Base-by-base conservation (phyloP, 92 coral and sea anemone genomes). In the Paragorgia papillata region DNA sequence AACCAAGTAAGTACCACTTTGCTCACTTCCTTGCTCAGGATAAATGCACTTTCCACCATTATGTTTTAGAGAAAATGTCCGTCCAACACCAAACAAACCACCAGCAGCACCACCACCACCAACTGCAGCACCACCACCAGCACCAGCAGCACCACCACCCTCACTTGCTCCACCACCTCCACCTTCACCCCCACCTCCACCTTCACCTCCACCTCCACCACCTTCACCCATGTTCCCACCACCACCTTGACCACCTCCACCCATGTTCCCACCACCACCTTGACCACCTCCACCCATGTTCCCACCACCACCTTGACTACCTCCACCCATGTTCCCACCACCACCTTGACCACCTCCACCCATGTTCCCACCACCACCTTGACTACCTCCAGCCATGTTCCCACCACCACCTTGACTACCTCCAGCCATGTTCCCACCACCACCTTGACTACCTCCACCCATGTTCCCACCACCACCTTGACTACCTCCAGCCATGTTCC, bases 11-110 rank as follows among this genome's bases (percentile, higher is more conserved):
- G 37, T 31, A 49, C 17, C 30, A 6, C 37, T 64, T 22, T 53
- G 9, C 4, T 15, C 25, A 0, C 15, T 1, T 14, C 71, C 54
- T 0, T 53, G 19, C 48, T 34, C 37, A 19, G 71, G 71, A 35
- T 64, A 64, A 64, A 64, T 50, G 37, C 71, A 64, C 31, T 19
- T 33, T 37, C 71, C 51, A 37, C 51, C 50, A n/a, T 64, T 35
- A 29, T 64, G 71, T 7, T 53, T 31, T 31, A 64, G 34, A 4
- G 37, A 50, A 28, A 64, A 64, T 53, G 37, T 46, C 53, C 15
- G 53, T 2, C 60, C 12, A 46, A 46, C 14, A 46, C 7, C n/a
- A 46, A 15, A 2, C 17, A 46, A 46, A 22, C 34, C 35, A 10
- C 74, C 74, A 17, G 33, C 26, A 15, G 5, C 53, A 64, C 29